Percentiles rank a stretch among this genome's conserved stretches.
These are phyloP conservation scores for Drosophila novamexicana DNA, from an alignment of 1,140 invertebrate species.

Conservation along the genomic window DNA sequence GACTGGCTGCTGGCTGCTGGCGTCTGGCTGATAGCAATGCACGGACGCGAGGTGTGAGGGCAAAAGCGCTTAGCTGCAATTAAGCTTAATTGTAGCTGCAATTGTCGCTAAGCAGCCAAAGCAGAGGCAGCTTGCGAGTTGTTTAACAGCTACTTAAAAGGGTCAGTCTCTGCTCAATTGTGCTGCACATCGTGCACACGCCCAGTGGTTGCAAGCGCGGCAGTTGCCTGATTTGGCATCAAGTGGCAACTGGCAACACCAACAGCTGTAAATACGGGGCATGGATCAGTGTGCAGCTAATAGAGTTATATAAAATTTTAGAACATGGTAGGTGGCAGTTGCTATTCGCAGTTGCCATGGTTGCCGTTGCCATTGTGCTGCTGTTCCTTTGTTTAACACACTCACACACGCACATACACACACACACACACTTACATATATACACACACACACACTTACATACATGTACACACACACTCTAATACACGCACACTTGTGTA, in stretches of 20 bases:
- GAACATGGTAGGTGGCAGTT: slow-evolving; percentile 14
- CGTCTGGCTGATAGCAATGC: background rate
- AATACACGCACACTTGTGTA: slow-evolving; percentile 1
- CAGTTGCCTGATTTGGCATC: slow-evolving; percentile 22
- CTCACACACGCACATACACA: background rate
- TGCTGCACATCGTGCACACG: slow-evolving; percentile 69
- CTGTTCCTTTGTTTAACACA: slow-evolving; percentile 7
- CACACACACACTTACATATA: background rate
- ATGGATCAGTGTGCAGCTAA: slow-evolving; percentile 41
- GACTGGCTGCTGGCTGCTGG: too few species aligned
- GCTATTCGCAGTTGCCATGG: slow-evolving; percentile 36
- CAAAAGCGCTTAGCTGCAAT: slow-evolving; percentile 64
- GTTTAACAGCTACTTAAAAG: slow-evolving; percentile 75
- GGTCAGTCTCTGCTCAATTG: slow-evolving; percentile 57
- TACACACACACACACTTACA: background rate
- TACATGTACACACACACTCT: slow-evolving; percentile 1
- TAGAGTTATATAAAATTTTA: slow-evolving; percentile 52
- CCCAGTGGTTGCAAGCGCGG: slow-evolving; percentile 36
- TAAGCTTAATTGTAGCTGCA: slow-evolving; percentile 72
- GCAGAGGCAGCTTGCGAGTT: slow-evolving; percentile 36
- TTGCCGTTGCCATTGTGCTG: background rate
- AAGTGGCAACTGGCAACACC: background rate
- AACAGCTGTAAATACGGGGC: background rate
- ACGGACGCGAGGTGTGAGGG: background rate
- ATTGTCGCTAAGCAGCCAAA: slow-evolving; percentile 59